Evolutionary conservation across 2,797 vertebrate genomes (phyloP), one percentile per base, ranked within the genome.

Genomic region (Coranthus polyacanthus): DNA sequence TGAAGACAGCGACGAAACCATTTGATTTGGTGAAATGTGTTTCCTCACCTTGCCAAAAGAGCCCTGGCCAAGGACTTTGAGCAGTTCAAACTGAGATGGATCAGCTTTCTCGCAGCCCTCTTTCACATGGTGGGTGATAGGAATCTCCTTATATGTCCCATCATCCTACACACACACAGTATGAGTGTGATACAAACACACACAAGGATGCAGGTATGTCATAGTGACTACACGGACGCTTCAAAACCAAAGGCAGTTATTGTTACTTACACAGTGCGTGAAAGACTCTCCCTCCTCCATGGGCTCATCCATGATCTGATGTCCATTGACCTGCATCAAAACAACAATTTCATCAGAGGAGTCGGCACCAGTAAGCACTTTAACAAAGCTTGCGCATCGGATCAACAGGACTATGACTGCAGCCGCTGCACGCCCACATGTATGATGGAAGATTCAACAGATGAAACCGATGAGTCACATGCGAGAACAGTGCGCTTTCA

Each of bases 61-160:
- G 84, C 97, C 97, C 91, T 99, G 97, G 83, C 98, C 98, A 78
- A 99, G 95, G 84, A 99, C 97, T 82, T 99, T 99, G 67, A 99
- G 96, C 50, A 99, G 93, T 74, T 99, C 97, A 89, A 99, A 99
- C 86, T 98, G 97, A 54, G 95, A 94, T 65, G 97, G 96, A 86
- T 99, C 97, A 15, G 97, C 97, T 89, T 98, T 98, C 90, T 99
- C 98, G 66, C 97, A 99, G 73, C 98, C 98, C 89, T 98, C 97
- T 90, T 97, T 99, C 84, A 98, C 96, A 12, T 98, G 98, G 80
- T 98, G 95, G 71, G 95, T 98, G 92, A 99, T 98, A 34, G 94
- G 97, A 85, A 99, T 98, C 93, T 99, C 98, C 91, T 99, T 95
- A 87, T 98, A 94, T 47, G 90, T 90, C 88, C 90, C 96, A 75